These are phyloP conservation scores for Acrocera orbiculus DNA, from an alignment of 2,888 invertebrate genomes.

Conservation along the genomic window DNA sequence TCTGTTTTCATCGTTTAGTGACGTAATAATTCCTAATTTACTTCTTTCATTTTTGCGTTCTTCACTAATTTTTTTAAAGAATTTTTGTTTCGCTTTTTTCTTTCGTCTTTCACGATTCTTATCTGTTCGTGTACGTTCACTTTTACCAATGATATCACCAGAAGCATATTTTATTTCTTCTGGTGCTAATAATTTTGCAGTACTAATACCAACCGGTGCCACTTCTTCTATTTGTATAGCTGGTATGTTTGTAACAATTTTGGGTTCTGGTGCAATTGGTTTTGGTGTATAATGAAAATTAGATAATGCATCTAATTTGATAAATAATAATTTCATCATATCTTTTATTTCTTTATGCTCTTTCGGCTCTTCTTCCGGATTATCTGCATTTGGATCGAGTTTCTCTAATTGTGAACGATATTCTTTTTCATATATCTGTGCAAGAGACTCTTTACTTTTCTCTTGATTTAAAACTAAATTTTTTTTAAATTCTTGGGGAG, in stretches of 20 bases:
- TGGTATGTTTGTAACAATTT: constrained; percentile 78
- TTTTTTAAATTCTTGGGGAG: constrained; percentile 71
- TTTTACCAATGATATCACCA: constrained; percentile 42
- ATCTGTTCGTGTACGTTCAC: constrained; percentile 71
- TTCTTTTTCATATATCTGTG: constrained; percentile 86
- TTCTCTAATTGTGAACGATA: constrained; percentile 50
- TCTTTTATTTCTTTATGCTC: constrained; percentile 61
- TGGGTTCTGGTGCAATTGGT: constrained; percentile 66
- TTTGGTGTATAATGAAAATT: constrained; percentile 92
- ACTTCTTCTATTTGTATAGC: constrained; percentile 91
- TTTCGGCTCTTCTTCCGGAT: constrained; percentile 45
- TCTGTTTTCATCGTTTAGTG: constrained; percentile 35
- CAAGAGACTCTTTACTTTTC: constrained; percentile 83
- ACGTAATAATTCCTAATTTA: constrained; percentile 32
- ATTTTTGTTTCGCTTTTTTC: constrained; percentile 62
- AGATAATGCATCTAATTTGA: constrained; percentile 76
- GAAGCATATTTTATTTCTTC: constrained; percentile 62
- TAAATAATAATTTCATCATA: constrained; percentile 57
- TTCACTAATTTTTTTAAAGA: constrained; percentile 34
- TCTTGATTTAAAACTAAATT: constrained; percentile 77
- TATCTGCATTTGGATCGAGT: constrained; percentile 17
- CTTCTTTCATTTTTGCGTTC: constrained; percentile 32
- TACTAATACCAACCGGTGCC: constrained; percentile 73
- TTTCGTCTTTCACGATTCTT: constrained; percentile 73
- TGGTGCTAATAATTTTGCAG: constrained; percentile 73